Evolutionary conservation across 2,113 vertebrate species (phyloP), one percentile per base, ranked within the genome.

Genomic region (Sander lucioperca): DNA sequence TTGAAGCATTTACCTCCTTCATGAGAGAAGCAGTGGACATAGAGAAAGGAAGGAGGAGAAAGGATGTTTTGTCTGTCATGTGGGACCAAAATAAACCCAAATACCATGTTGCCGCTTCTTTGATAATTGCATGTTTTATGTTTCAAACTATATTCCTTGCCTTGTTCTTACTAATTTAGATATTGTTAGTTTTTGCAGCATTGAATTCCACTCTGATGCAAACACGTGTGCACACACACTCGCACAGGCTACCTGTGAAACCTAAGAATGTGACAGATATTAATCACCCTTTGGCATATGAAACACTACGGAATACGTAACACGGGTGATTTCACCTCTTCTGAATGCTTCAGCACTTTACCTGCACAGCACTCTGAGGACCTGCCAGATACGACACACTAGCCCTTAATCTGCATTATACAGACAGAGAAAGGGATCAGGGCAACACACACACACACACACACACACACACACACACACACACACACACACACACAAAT

Each of bases 241-340:
- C 50, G 45, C 50, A 56, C 56, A 39, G 23, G 45, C 73, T 43
- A 59, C 80, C 70, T 45, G 69, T 86, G 94, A 91, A 90, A 93
- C 91, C 88, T 86, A 87, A 94, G 90, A 93, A 69, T 61, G 83
- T 86, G 85, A 83, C 74, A 89, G 88, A 93, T 93, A 90, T 89
- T 93, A 93, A 95, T 94, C 54, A 89, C 89, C 84, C 86, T 82
- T 90, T 89, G 90, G 90, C 89, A 58, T 78, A 82, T 84, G 81
- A 77, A 88, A 83, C 81, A 82, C 85, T 67, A 86, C 82, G 79
- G 89, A 89, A 89, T 72, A 91, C 90, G 86, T 59, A 33, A 57
- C 51, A 33, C 78, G 77, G 89, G 81, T 94, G 93, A 94, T 87
- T 91, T 95, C 89, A 94, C 64, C 84, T 71, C 86, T 73, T 68